Conservation (phyloP, 2,797 vertebrate species). For the Pangasius sanitwongsei region DNA sequence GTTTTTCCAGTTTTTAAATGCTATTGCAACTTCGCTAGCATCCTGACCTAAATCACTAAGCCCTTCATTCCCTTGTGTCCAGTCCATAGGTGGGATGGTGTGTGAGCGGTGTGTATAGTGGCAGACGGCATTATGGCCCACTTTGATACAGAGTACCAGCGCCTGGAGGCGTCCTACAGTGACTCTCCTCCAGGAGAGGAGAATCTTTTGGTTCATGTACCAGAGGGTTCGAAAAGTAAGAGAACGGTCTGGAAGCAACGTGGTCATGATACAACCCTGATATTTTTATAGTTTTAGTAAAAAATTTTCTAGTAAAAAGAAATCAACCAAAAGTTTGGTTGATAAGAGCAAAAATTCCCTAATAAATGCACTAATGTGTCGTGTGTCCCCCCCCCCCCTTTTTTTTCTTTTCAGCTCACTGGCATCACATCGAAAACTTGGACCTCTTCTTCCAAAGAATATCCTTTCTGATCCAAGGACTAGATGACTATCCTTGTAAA, state of each 20-base stretch:
- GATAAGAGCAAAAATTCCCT: neutral
- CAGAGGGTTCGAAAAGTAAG: conserved; percentile 94
- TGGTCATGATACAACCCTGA: neutral
- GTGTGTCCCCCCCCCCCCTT: neutral
- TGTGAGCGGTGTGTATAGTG: conserved; percentile 59
- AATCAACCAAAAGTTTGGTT: neutral
- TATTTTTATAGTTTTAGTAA: neutral
- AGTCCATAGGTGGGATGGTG: conserved; percentile 62
- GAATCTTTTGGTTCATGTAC: conserved; percentile 90
- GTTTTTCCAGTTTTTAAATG: neutral
- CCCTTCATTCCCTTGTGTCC: neutral
- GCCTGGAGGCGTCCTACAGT: conserved; percentile 91
- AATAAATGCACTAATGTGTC: neutral
- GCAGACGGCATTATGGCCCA: conserved; percentile 82
- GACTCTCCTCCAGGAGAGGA: conserved; percentile 95
- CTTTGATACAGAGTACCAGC: conserved; percentile 95
- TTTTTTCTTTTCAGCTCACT: conserved; percentile 81
- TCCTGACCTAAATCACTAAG: neutral
- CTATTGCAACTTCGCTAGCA: neutral
- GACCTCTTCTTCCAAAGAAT: conserved; percentile 99
- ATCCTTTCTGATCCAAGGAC: conserved; percentile 82
- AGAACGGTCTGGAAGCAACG: neutral
- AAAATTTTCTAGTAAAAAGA: neutral
- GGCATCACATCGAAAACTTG: conserved; percentile 98
- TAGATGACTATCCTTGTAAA: neutral